These are phyloP conservation scores for Poeciliopsis infans DNA, from an alignment of 2,797 vertebrate species.

Conservation along the genomic window DNA sequence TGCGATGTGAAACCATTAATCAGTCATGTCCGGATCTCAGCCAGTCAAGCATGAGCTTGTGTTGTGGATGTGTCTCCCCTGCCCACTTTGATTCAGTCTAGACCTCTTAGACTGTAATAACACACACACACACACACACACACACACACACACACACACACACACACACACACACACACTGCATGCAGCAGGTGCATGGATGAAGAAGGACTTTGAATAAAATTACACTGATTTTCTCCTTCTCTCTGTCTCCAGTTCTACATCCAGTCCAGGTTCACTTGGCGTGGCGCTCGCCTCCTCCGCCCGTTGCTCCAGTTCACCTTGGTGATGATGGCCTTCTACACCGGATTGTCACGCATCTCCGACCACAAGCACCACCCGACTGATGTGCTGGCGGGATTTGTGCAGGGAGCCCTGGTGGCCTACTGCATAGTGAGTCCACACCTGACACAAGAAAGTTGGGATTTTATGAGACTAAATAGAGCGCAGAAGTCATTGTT, in stretches of 20 bases:
- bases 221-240: background rate
- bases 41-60: slow-evolving; percentile 32
- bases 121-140: slow-evolving; percentile 21
- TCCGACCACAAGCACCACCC: slow-evolving; percentile 99
- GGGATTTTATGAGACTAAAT: background rate
- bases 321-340: slow-evolving; percentile 98
- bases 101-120: slow-evolving; percentile 50
- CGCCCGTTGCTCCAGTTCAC: slow-evolving; percentile 98
- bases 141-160: slow-evolving; percentile 25
- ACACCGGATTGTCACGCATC: slow-evolving; percentile 95
- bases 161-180: slow-evolving; percentile 21
- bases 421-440: slow-evolving; percentile 97
- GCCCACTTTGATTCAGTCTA: slow-evolving; percentile 56
- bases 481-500: no score
- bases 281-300: slow-evolving; percentile 96
- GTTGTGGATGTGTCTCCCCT: slow-evolving; percentile 41
- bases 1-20: slow-evolving; percentile 64
- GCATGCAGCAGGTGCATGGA: slow-evolving; percentile 52
- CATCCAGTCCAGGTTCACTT: slow-evolving; percentile 97
- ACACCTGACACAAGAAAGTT: slow-evolving; percentile 16
- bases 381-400: slow-evolving; percentile 93
- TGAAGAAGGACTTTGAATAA: slow-evolving; percentile 27
- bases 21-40: slow-evolving; percentile 56
- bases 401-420: slow-evolving; percentile 95
- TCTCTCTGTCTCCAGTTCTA: slow-evolving; percentile 86